phyloP scores from a whole-genome alignment of 2,797 vertebrate genomes.

The Sebastes melanostomus region DNA sequence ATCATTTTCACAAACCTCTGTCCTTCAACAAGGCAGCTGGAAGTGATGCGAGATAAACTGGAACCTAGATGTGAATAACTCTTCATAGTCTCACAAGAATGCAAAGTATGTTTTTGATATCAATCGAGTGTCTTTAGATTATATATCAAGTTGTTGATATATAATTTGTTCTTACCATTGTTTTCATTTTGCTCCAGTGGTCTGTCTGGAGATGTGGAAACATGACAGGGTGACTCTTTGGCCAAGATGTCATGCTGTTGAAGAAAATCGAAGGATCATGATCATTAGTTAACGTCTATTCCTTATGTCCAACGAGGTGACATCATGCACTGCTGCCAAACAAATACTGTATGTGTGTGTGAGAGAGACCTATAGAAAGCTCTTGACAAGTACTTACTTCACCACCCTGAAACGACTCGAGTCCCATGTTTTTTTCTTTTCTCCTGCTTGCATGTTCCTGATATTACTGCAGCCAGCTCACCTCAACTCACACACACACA shows the following conservation, averaged over 20 bases:
- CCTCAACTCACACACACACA: slow-evolving; percentile 15
- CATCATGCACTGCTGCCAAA: background rate
- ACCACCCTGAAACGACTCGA: slow-evolving; percentile 53
- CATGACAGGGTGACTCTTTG: slow-evolving; percentile 60
- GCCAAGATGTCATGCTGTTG: slow-evolving; percentile 72
- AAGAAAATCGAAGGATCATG: slow-evolving; percentile 30
- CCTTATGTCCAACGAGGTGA: background rate
- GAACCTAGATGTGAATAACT: slow-evolving; percentile 53
- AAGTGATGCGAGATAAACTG: slow-evolving; percentile 47
- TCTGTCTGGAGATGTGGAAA: slow-evolving; percentile 69
- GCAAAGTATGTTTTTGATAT: background rate
- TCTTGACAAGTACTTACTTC: slow-evolving; percentile 46
- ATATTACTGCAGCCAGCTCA: slow-evolving; percentile 5
- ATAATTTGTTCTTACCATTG: slow-evolving; percentile 42
- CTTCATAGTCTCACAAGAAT: background rate
- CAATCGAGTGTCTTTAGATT: background rate
- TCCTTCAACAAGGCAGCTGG: slow-evolving; percentile 52
- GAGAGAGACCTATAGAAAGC: background rate
- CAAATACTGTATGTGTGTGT: slow-evolving; percentile 4
- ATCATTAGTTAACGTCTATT: background rate
- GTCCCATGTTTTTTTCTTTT: slow-evolving; percentile 44
- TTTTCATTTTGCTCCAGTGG: slow-evolving; percentile 80
- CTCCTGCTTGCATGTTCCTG: slow-evolving; percentile 50
- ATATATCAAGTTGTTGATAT: no score
- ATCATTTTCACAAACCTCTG: slow-evolving; percentile 55